Conservation (phyloP, 2,797 vertebrate species). For the Acrocephalus scirpaceus region DNA sequence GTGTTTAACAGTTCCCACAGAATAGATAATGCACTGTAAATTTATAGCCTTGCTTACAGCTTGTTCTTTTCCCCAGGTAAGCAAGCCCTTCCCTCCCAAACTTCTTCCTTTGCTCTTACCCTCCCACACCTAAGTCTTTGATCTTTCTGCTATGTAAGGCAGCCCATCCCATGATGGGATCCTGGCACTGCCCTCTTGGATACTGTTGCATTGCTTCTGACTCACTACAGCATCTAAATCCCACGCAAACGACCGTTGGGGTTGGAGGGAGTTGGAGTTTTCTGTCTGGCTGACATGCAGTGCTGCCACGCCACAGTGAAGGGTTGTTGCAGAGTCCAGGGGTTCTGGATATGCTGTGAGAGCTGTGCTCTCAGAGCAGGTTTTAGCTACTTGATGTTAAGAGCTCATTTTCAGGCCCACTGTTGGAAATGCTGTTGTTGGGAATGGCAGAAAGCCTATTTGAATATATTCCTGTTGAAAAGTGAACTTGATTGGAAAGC, state of each 20-base stretch:
- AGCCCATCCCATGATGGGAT: slow-evolving; percentile 15
- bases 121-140: slow-evolving; percentile 62
- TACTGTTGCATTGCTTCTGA: slow-evolving; percentile 39
- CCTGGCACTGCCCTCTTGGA: slow-evolving; percentile 24
- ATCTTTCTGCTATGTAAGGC: slow-evolving; percentile 52
- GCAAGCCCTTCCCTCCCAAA: slow-evolving; percentile 43
- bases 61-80: not conserved
- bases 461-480: not conserved
- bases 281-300: not conserved
- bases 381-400: not conserved
- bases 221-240: not conserved
- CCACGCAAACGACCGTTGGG: not conserved
- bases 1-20: slow-evolving; percentile 33
- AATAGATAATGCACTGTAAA: not conserved
- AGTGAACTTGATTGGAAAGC: not conserved
- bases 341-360: not conserved
- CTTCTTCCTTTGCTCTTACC: not conserved
- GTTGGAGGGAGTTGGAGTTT: not conserved
- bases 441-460: not conserved
- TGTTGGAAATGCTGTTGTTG: not conserved
- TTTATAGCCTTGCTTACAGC: not conserved
- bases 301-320: not conserved
- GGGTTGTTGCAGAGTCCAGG: not conserved
- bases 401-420: not conserved
- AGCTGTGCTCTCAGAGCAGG: not conserved